phyloP scores from a whole-genome alignment of 2,888 invertebrate genomes.

The Clepsis dumicolana region DNA sequence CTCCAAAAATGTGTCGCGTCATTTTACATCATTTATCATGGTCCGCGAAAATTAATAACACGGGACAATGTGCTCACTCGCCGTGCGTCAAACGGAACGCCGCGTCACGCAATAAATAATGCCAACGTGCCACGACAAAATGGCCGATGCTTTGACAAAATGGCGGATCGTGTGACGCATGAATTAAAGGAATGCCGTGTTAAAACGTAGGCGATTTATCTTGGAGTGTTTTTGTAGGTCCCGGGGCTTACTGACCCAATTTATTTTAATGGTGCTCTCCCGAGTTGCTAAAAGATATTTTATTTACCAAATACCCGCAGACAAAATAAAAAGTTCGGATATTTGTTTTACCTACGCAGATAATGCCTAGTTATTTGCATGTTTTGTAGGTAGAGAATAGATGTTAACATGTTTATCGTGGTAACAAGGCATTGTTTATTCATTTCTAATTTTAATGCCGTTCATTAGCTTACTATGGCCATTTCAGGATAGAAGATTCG shows the following conservation, averaged over 20 bases:
- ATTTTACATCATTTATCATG: constrained; percentile 58
- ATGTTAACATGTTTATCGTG: too few species aligned
- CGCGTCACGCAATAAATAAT: constrained; percentile 56
- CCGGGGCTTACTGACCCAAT: constrained; percentile 27
- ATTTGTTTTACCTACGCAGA: not conserved
- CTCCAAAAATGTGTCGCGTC: constrained; percentile 48
- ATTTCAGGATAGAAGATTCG: not conserved
- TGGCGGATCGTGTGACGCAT: constrained; percentile 45
- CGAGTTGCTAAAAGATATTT: constrained; percentile 9
- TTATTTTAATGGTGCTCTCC: constrained; percentile 30
- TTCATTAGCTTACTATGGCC: not conserved
- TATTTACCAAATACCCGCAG: not conserved
- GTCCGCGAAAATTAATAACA: constrained; percentile 51
- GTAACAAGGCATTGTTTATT: not conserved
- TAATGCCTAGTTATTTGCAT: not conserved
- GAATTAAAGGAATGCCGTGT: constrained; percentile 30
- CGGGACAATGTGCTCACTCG: constrained; percentile 50
- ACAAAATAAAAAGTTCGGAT: not conserved
- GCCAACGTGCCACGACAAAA: constrained; percentile 49
- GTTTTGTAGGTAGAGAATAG: not conserved
- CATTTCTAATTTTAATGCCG: not conserved
- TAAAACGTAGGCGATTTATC: constrained; percentile 25
- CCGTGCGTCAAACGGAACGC: constrained; percentile 54
- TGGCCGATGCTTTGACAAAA: constrained; percentile 49
- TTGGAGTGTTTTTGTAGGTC: constrained; percentile 22